Percentiles rank a stretch among this genome's conserved stretches.
These are phyloP conservation scores for Pachliopta kotzebuea DNA, from an alignment of 2,888 invertebrate genomes.

Conservation along the genomic window DNA sequence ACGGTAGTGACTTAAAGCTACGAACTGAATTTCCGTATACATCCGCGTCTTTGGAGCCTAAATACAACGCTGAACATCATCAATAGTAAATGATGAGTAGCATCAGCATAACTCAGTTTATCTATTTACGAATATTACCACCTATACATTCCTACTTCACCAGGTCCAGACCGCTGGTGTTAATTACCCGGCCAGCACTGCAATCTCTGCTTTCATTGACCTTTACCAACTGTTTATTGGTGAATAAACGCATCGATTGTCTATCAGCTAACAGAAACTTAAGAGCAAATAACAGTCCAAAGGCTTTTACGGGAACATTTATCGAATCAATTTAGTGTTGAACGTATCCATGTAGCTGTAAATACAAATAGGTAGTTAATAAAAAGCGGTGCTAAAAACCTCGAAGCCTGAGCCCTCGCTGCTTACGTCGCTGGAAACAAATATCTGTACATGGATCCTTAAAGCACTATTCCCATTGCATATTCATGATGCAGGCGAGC, in stretches of 20 bases:
- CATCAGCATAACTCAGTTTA: too few relatives aligned
- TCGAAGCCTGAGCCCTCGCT: not conserved
- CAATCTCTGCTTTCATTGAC: not conserved
- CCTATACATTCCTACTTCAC: too few relatives aligned
- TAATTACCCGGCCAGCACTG: not conserved
- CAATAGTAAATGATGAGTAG: too few relatives aligned
- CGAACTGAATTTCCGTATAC: too few relatives aligned
- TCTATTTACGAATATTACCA: too few relatives aligned
- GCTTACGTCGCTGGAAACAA: slow-evolving; percentile 18
- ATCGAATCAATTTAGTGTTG: slow-evolving; percentile 18
- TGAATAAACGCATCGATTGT: slow-evolving; percentile 16
- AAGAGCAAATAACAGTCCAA: slow-evolving; percentile 22
- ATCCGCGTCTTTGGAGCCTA: too few relatives aligned
- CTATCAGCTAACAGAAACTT: slow-evolving; percentile 14
- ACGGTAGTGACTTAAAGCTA: too few relatives aligned
- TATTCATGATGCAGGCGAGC: slow-evolving; percentile 25
- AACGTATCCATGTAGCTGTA: not conserved
- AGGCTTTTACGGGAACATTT: slow-evolving; percentile 9
- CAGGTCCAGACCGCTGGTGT: too few relatives aligned
- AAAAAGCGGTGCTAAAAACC: slow-evolving; percentile 17
- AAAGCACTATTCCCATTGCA: slow-evolving; percentile 18
- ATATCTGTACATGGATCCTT: slow-evolving; percentile 25
- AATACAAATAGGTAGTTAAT: slow-evolving; percentile 19
- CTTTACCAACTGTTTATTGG: not conserved
- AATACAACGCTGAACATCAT: too few relatives aligned